Base-by-base conservation (phyloP, 2,797 vertebrate genomes). In the Ibycter americanus region DNA sequence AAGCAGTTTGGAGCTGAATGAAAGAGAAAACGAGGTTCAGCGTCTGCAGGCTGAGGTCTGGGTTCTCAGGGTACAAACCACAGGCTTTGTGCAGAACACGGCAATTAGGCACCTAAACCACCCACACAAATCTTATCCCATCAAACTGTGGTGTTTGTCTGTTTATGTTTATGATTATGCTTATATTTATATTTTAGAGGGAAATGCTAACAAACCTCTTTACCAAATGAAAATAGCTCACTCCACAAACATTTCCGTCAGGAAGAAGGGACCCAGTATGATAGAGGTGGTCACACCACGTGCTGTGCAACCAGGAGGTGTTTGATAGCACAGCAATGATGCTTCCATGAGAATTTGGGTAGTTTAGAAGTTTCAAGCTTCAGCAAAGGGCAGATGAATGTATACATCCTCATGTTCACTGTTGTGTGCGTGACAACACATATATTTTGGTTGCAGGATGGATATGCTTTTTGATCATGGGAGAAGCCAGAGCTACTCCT, bases 381-480 rank as follows among this genome's bases (percentile, higher is more conserved):
- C 66, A 90, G 38, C 0, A 4, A 55, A 56, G 44, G 65, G 23
- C 21, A 58, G 15, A 36, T 32, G 47, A 4, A 13, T 1, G 0
- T 14, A 6, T 67, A 26, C 15, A 17, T 32, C n/a, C 25, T 63
- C 36, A 12, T 6, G 15, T 9, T 47, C 62, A 14, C 15, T 6
- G 21, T 1, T 47, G 31, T 32, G 11, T 78, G 42, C 1, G 1
- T 40, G 63, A 40, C 27, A 63, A 63, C 26, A 11, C 11, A 3
- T 0, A 0, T 29, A 13, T 68, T 82, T 82, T 26, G 42, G 36
- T 36, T 0, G 0, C 27, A 47, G 31, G 47, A 38, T 44, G 29
- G 55, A 17, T 34, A 10, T 42, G 25, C 32, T 52, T 72, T 71
- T 31, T 40, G 44, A 26, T 58, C 4, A 1, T 38, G 42, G 32